These are phyloP conservation scores for Squalus acanthias DNA, from an alignment of 2,797 vertebrate species.

Conservation along the genomic window DNA sequence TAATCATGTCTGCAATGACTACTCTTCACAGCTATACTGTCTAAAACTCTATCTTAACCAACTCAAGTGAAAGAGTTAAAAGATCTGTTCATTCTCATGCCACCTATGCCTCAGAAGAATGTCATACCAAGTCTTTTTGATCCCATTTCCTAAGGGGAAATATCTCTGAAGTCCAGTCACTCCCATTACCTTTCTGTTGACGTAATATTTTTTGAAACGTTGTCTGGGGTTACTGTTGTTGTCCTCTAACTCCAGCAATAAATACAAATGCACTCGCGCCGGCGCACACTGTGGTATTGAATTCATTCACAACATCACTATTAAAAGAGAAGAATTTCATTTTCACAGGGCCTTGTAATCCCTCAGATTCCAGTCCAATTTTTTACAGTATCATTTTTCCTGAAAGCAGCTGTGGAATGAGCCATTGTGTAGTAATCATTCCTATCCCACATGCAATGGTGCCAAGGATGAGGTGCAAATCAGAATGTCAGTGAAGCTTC, in stretches of 20 bases:
- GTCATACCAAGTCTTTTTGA: background rate
- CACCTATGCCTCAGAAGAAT: background rate
- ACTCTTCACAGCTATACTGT: background rate
- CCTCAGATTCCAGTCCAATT: constrained; percentile 21
- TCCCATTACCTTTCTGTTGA: background rate
- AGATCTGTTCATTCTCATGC: background rate
- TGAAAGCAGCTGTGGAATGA: constrained; percentile 9
- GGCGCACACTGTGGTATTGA: background rate
- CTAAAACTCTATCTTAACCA: background rate
- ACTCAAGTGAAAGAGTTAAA: background rate
- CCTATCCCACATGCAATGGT: background rate
- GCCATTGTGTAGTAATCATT: background rate
- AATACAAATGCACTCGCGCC: background rate
- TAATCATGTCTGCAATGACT: background rate
- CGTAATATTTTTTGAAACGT: background rate
- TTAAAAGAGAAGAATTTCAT: background rate
- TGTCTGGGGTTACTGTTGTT: background rate
- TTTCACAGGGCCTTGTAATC: background rate
- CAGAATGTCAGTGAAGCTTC: background rate
- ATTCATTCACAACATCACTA: background rate
- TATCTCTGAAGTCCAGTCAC: background rate
- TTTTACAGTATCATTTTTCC: background rate
- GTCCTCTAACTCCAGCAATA: no score
- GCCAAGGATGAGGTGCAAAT: background rate
- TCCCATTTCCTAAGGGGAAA: background rate